phyloP scores from a whole-genome alignment of 2,113 vertebrate species.

The Emydura subglobosa region DNA sequence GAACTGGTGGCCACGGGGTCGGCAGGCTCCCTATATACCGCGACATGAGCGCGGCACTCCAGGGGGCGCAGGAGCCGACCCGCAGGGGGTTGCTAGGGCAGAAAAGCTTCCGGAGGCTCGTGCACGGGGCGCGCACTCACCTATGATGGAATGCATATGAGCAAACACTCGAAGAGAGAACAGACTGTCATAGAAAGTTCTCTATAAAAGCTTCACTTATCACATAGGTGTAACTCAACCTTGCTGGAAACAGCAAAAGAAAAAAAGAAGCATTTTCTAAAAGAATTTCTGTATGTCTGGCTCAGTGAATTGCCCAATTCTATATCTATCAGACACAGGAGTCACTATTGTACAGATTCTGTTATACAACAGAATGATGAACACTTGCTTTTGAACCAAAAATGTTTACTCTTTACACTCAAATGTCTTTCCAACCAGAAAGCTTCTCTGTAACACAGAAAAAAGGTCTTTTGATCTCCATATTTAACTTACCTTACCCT shows the following conservation, averaged over 20 bases:
- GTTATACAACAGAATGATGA: neutral
- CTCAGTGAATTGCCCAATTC: neutral
- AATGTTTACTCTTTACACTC: neutral
- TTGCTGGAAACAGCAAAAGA: neutral
- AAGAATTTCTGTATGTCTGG: neutral
- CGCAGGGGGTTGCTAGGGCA: too few species aligned
- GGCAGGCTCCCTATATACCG: too few species aligned
- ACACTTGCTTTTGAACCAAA: neutral
- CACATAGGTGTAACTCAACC: neutral
- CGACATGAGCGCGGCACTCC: too few species aligned
- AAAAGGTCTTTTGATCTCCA: neutral
- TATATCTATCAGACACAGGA: neutral
- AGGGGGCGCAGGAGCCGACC: too few species aligned
- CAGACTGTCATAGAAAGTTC: neutral
- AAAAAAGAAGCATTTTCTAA: neutral
- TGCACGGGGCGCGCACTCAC: too few species aligned
- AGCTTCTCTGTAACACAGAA: neutral
- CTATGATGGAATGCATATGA: too few species aligned
- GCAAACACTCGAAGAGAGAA: too few species aligned
- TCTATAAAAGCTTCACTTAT: neutral
- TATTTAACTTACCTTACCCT: neutral
- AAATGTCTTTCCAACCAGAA: neutral
- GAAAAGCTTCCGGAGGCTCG: too few species aligned
- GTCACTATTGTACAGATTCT: fast-evolving
- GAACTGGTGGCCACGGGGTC: too few species aligned